phyloP scores from a whole-genome alignment of 2,113 vertebrate species.

The Athene noctua region DNA sequence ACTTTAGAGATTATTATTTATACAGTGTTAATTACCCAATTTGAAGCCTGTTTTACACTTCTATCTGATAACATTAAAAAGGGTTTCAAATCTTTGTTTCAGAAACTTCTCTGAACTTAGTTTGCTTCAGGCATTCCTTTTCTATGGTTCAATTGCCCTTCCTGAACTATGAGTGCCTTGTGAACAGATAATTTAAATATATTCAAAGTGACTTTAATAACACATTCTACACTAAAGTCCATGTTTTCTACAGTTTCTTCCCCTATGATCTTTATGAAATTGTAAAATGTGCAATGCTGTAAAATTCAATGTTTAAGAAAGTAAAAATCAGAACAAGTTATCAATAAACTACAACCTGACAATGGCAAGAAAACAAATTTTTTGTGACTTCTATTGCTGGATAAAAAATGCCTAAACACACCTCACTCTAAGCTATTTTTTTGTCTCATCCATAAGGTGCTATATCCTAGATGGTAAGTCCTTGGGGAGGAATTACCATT shows the following conservation, averaged over 20 bases:
- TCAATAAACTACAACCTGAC: background rate
- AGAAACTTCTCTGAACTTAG: background rate
- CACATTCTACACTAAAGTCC: background rate
- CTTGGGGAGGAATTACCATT: background rate
- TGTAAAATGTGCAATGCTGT: background rate
- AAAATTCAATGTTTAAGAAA: background rate
- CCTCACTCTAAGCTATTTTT: background rate
- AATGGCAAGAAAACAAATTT: background rate
- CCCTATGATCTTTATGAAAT: background rate
- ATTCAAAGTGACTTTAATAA: background rate
- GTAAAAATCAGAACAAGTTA: background rate
- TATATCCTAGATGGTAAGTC: background rate
- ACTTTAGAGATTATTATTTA: background rate
- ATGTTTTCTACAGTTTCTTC: background rate
- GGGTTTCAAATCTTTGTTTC: background rate
- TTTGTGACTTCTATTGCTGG: background rate
- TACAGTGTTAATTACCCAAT: background rate
- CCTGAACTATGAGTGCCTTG: background rate
- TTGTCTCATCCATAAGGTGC: background rate
- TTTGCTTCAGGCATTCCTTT: background rate
- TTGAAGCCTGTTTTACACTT: background rate
- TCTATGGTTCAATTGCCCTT: background rate
- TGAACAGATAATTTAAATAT: background rate
- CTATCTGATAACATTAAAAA: background rate
- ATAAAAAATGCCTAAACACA: background rate